phyloP scores from a whole-genome alignment of 1,140 invertebrate species.

The Paraescarpia echinospica region DNA sequence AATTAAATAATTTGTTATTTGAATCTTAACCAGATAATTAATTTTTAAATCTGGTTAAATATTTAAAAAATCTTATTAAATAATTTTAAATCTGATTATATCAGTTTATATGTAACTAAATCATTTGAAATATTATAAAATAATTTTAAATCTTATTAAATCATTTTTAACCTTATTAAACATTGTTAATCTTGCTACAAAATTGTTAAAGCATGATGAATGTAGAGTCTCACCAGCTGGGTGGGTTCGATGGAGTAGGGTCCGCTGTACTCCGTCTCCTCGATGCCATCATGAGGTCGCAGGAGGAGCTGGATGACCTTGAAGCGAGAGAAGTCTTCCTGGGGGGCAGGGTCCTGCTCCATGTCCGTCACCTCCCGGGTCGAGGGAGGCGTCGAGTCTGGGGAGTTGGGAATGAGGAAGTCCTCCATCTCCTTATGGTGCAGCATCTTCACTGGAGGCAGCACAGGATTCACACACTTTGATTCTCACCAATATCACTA shows the following conservation, averaged over 20 bases:
- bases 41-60: too few relatives aligned
- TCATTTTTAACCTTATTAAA: background rate
- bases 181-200: background rate
- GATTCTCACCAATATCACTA: too few relatives aligned
- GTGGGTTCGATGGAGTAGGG: background rate
- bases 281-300: background rate
- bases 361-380: background rate
- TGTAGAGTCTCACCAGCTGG: background rate
- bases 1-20: too few relatives aligned
- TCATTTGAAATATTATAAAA: too few relatives aligned
- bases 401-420: slow-evolving; percentile 8
- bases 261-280: background rate
- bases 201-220: background rate
- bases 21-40: too few relatives aligned
- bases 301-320: background rate
- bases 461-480: too few relatives aligned
- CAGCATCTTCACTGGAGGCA: too few relatives aligned
- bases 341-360: background rate
- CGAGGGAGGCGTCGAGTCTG: background rate
- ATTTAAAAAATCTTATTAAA: too few relatives aligned
- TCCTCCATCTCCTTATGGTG: background rate
- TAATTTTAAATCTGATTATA: too few relatives aligned
- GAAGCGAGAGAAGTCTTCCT: background rate
- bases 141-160: too few relatives aligned
- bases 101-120: too few relatives aligned